These are phyloP conservation scores for Mormyrus iriodes DNA, from an alignment of 2,113 vertebrate species.

Conservation along the genomic window DNA sequence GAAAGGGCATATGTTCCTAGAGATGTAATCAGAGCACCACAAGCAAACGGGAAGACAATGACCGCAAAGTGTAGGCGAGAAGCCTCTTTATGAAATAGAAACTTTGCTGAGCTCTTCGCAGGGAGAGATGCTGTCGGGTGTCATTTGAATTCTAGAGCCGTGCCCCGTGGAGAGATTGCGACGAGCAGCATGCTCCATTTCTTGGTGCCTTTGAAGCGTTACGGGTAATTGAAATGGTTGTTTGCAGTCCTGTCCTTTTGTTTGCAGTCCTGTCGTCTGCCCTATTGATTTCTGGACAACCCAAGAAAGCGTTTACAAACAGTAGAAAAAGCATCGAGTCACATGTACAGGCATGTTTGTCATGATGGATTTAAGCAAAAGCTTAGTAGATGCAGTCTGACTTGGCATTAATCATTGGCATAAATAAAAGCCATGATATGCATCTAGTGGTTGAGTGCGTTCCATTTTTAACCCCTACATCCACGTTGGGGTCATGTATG, in stretches of 20 bases:
- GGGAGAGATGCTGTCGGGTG: background rate
- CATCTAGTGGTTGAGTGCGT: background rate
- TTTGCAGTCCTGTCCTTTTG: background rate
- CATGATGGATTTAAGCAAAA: background rate
- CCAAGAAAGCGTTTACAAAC: background rate
- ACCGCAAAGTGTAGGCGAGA: background rate
- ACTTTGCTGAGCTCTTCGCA: background rate
- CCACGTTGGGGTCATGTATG: no score
- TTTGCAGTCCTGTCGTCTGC: background rate
- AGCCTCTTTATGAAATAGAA: background rate
- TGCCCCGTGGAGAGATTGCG: background rate
- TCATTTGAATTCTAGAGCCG: background rate
- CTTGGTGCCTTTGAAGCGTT: background rate
- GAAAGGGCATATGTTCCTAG: slow-evolving; percentile 80
- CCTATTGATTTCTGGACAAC: background rate
- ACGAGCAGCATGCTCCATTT: background rate
- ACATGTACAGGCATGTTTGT: background rate
- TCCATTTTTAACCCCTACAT: background rate
- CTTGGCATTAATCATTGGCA: background rate
- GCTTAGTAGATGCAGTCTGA: background rate
- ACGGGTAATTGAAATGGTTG: background rate
- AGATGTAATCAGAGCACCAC: slow-evolving; percentile 53
- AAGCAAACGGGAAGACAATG: background rate
- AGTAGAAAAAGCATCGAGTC: background rate
- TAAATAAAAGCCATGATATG: background rate